A percentile compares a stretch with the other conserved stretches of the same genome.
Conservation (phyloP, 2,797 vertebrate genomes). For the Notolepis coatsorum region DNA sequence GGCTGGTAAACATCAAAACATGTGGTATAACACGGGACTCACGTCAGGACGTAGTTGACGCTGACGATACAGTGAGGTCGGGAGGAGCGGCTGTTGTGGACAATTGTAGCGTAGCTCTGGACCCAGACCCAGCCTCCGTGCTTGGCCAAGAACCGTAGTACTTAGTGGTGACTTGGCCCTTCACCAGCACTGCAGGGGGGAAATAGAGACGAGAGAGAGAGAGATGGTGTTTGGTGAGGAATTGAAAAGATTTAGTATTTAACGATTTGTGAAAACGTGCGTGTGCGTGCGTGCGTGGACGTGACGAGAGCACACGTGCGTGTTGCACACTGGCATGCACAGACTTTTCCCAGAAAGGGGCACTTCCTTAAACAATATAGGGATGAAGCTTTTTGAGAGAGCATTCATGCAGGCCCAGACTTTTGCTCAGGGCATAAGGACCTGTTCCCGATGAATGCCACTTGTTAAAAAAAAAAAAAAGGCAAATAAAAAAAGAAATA, state of each 20-base stretch:
- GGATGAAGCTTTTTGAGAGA: no score
- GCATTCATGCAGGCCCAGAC: no score
- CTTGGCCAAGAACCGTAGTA: conserved; percentile 98
- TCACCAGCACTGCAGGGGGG: conserved; percentile 90
- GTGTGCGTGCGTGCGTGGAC: conserved; percentile 13
- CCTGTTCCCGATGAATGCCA: no score
- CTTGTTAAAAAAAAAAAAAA: no score
- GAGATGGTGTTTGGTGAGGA: conserved; percentile 21
- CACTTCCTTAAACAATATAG: no score
- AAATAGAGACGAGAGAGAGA: conserved; percentile 35
- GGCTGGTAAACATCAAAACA: background rate
- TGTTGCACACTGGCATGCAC: no score
- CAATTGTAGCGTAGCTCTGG: conserved; percentile 98
- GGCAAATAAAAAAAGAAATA: no score
- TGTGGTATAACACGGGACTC: conserved; percentile 71
- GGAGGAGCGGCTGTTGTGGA: conserved; percentile 98
- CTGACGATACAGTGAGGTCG: conserved; percentile 98
- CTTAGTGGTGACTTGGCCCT: conserved; percentile 98
- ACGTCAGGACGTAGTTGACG: conserved; percentile 99
- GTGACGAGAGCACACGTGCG: background rate
- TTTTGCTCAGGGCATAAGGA: no score
- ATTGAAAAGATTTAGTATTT: background rate
- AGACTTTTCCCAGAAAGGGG: no score
- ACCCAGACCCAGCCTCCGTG: conserved; percentile 99
- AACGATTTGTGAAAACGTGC: conserved; percentile 17